Conservation (phyloP, 2,888 invertebrate species). For the Cephalotes varians region DNA sequence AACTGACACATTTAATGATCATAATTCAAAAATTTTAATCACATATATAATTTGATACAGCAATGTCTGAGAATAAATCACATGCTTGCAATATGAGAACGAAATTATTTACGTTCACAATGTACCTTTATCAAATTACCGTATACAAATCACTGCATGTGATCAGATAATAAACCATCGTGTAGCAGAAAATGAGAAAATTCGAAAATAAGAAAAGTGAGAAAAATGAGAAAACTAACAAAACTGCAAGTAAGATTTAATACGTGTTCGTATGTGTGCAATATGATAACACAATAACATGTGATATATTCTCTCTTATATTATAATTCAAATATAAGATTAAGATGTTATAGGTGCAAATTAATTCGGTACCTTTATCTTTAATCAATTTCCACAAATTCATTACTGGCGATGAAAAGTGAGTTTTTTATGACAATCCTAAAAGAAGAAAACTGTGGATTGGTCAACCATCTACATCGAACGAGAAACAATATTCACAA, state of each 20-base stretch:
- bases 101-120: conserved; percentile 5
- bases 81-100: background rate
- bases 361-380: no score
- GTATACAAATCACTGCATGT: background rate
- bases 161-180: conserved; percentile 18
- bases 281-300: background rate
- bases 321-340: background rate
- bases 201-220: background rate
- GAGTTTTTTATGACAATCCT: no score
- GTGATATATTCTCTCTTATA: background rate
- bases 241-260: conserved; percentile 13
- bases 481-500: no score
- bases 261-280: background rate
- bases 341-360: no score
- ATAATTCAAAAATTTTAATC: conserved; percentile 28
- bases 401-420: no score
- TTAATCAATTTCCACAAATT: no score
- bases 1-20: conserved; percentile 35
- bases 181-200: conserved; percentile 5
- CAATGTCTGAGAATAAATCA: conserved; percentile 21
- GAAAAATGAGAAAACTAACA: background rate
- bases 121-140: conserved; percentile 10
- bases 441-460: no score
- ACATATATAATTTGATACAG: conserved; percentile 6
- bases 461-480: no score